phyloP scores from a whole-genome alignment of 2,888 invertebrate genomes.

The Listrodromus nycthemerus region DNA sequence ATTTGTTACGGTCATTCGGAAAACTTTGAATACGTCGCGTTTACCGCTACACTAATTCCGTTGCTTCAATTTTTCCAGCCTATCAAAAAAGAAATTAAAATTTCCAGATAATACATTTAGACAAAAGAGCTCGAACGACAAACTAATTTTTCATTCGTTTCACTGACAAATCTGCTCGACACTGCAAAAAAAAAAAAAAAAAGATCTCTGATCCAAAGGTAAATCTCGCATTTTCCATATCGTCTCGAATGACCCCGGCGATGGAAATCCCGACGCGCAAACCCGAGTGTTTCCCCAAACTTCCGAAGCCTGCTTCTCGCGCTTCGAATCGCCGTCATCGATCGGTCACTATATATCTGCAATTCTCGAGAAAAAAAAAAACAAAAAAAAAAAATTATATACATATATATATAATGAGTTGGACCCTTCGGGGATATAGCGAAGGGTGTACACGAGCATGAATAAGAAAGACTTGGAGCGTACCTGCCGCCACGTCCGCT shows the following conservation, averaged over 20 bases:
- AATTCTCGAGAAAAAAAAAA: conserved; percentile 17
- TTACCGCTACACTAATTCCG: no score
- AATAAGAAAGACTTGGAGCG: conserved; percentile 54
- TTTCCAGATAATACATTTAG: no score
- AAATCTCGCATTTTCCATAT: not conserved
- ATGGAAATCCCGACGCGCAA: not conserved
- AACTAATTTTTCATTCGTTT: not conserved
- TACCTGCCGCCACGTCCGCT: conserved; percentile 66
- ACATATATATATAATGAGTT: not conserved
- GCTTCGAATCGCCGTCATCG: conserved; percentile 29
- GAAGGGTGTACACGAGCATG: conserved; percentile 52
- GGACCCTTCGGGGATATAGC: conserved; percentile 33
- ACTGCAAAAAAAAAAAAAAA: not conserved
- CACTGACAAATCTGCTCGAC: not conserved
- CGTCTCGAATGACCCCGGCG: not conserved
- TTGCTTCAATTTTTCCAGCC: no score
- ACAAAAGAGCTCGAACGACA: not conserved
- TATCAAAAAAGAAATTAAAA: no score
- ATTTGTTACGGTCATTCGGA: no score
- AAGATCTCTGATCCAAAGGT: not conserved
- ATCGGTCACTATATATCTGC: conserved; percentile 15
- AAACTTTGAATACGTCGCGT: no score
- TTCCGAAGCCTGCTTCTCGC: not conserved
- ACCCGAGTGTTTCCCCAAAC: not conserved
- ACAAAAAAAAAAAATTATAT: not conserved